Conservation (phyloP, 2,888 invertebrate genomes). For the Idaea biselata region DNA sequence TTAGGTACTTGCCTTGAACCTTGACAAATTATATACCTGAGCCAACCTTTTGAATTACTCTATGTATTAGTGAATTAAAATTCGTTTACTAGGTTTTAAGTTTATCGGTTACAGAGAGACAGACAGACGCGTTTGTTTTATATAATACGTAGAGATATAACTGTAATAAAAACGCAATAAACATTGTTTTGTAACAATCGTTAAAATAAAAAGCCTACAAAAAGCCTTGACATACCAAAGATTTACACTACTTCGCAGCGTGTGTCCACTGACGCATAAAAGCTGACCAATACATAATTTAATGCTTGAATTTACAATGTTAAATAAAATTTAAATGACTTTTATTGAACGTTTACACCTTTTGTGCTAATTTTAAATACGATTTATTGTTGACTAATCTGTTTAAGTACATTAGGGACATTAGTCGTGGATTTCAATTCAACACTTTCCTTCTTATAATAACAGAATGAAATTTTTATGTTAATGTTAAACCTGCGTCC, state of each 20-base stretch:
- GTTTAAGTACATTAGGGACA: background rate
- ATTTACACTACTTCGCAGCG: background rate
- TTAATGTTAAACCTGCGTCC: too few relatives aligned
- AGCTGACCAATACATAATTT: background rate
- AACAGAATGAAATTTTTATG: too few relatives aligned
- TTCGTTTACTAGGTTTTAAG: too few relatives aligned
- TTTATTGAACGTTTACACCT: background rate
- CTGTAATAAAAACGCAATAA: background rate
- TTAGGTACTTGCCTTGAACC: too few relatives aligned
- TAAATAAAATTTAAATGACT: background rate
- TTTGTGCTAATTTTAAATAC: constrained; percentile 3
- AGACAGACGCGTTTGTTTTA: too few relatives aligned
- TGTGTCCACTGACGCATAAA: background rate
- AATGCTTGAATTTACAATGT: background rate
- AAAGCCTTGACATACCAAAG: background rate
- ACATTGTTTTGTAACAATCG: background rate
- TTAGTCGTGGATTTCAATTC: too few relatives aligned
- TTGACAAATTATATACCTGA: too few relatives aligned
- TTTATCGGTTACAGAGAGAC: too few relatives aligned
- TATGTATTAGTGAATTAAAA: too few relatives aligned
- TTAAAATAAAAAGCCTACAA: background rate
- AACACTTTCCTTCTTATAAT: too few relatives aligned
- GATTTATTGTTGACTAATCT: background rate
- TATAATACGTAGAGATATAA: too few relatives aligned
- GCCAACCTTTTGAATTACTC: too few relatives aligned